A percentile compares a stretch with the other conserved stretches of the same genome.
Conservation (phyloP, 2,888 invertebrate species). For the Drosophila anomalata region DNA sequence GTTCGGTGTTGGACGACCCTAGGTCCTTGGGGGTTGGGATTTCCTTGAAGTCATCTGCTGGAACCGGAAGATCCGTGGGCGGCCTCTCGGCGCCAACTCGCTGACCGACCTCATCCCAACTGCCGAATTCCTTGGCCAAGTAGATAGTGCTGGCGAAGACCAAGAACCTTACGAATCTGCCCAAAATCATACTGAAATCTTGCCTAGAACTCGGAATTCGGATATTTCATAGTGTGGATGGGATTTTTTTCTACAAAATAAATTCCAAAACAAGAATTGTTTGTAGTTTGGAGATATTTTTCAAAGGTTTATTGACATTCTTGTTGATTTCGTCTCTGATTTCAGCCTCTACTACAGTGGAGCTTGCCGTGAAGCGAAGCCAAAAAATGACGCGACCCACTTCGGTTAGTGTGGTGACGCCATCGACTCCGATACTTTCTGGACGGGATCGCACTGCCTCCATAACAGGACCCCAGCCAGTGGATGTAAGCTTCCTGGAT, state of each 20-base stretch:
- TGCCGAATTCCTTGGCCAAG: slow-evolving; percentile 37
- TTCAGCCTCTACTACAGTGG: slow-evolving; percentile 88
- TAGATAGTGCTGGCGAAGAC: slow-evolving; percentile 44
- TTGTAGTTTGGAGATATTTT: not conserved
- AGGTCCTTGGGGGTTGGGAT: not conserved
- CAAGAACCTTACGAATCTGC: slow-evolving; percentile 31
- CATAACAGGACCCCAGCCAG: slow-evolving; percentile 94
- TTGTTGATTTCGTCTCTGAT: not conserved
- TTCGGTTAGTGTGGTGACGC: slow-evolving; percentile 81
- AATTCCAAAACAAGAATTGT: not conserved
- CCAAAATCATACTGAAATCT: slow-evolving; percentile 40
- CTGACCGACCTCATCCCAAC: slow-evolving; percentile 15
- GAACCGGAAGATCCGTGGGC: not conserved
- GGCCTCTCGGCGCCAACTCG: not conserved
- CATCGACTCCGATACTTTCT: slow-evolving; percentile 86
- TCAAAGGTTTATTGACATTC: not conserved
- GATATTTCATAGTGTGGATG: not conserved
- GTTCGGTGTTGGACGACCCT: not conserved
- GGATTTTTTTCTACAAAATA: not conserved
- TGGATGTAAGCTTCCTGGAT: slow-evolving; percentile 88
- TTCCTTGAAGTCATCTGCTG: not conserved
- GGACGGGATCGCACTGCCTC: slow-evolving; percentile 85
- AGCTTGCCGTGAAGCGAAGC: slow-evolving; percentile 88
- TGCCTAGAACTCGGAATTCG: too few relatives aligned
- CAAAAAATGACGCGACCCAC: slow-evolving; percentile 84